phyloP scores from a whole-genome alignment of 2,888 invertebrate species.

The Boloria selene region DNA sequence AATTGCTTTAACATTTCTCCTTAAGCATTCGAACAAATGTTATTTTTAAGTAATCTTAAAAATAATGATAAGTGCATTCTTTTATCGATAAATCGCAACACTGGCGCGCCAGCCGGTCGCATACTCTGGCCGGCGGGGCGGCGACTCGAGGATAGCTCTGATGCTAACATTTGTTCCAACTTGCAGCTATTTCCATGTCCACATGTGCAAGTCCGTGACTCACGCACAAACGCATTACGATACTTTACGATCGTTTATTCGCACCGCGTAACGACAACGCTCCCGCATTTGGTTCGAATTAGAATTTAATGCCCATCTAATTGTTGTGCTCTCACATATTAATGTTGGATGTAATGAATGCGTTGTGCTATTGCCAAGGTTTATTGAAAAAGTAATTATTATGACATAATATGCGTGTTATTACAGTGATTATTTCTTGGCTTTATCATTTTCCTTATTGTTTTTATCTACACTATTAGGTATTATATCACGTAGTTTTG shows the following conservation, averaged over 20 bases:
- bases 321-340: slow-evolving; percentile 43
- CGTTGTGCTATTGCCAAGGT: not conserved
- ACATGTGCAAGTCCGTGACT: slow-evolving; percentile 72
- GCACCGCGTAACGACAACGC: slow-evolving; percentile 45
- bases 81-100: slow-evolving; percentile 61
- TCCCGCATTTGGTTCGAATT: slow-evolving; percentile 60
- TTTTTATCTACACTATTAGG: no score
- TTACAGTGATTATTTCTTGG: slow-evolving; percentile 40
- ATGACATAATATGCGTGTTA: not conserved
- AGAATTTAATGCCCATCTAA: slow-evolving; percentile 60
- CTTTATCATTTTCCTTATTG: no score
- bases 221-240: slow-evolving; percentile 69
- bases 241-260: slow-evolving; percentile 62
- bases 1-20: no score
- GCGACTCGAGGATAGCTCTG: slow-evolving; percentile 66
- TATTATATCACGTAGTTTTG: no score
- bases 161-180: slow-evolving; percentile 70
- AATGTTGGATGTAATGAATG: slow-evolving; percentile 7
- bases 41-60: not conserved
- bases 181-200: slow-evolving; percentile 73
- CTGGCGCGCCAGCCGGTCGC: slow-evolving; percentile 78
- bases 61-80: slow-evolving; percentile 14
- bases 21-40: not conserved
- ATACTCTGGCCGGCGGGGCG: slow-evolving; percentile 69
- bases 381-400: not conserved